A percentile compares a stretch with the other conserved stretches of the same genome.
Evolutionary conservation across 2,797 vertebrate species (phyloP).

Genomic region (Periophthalmus magnuspinnatus): DNA sequence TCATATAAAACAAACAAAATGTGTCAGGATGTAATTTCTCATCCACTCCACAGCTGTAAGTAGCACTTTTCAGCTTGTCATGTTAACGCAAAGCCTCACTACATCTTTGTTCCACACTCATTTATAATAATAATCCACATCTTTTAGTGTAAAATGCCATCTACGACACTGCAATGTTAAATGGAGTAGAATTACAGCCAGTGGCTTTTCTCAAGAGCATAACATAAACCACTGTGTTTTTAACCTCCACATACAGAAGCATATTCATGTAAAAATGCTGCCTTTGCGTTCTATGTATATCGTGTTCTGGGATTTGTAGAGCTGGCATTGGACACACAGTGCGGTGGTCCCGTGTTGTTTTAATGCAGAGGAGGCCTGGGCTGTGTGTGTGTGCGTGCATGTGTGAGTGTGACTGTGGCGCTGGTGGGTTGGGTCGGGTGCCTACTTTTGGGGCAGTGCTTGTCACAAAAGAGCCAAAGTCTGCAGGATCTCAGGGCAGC

Average conservation of each 20-base stretch:
- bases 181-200: slow-evolving; percentile 27
- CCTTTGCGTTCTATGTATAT: slow-evolving; percentile 39
- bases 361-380: slow-evolving; percentile 51
- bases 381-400: slow-evolving; percentile 17
- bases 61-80: slow-evolving; percentile 16
- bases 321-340: slow-evolving; percentile 25
- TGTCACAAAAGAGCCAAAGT: slow-evolving; percentile 36
- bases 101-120: slow-evolving; percentile 8
- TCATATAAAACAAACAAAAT: not conserved
- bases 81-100: slow-evolving; percentile 16
- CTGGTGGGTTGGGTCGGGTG: not conserved
- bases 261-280: slow-evolving; percentile 71
- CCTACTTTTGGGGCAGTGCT: slow-evolving; percentile 28
- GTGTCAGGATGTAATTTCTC: not conserved
- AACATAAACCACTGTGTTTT: slow-evolving; percentile 57
- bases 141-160: slow-evolving; percentile 23
- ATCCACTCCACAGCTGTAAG: slow-evolving; percentile 3
- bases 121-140: slow-evolving; percentile 24
- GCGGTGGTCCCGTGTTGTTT: slow-evolving; percentile 60
- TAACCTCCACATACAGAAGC: slow-evolving; percentile 65
- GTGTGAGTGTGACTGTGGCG: slow-evolving; percentile 17
- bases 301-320: slow-evolving; percentile 62
- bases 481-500: slow-evolving; percentile 23
- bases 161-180: slow-evolving; percentile 18
- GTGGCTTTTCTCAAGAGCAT: slow-evolving; percentile 47